These are phyloP conservation scores for Sparidentex hasta DNA, from an alignment of 2,797 vertebrate genomes.

Conservation along the genomic window DNA sequence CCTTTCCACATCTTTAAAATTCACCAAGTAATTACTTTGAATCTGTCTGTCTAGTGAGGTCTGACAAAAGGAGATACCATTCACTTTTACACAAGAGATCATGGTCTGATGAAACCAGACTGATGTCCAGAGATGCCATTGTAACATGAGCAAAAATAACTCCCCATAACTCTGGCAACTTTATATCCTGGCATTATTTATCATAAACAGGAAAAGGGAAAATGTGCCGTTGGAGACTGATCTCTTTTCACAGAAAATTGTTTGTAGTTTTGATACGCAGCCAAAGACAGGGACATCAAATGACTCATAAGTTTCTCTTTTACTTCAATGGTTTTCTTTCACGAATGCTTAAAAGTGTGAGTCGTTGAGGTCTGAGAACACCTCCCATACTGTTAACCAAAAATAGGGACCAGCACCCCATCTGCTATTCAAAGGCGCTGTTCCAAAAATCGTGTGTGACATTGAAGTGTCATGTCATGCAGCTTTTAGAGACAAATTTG, in stretches of 20 bases:
- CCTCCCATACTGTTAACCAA: constrained; percentile 10
- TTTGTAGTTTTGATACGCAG: not conserved
- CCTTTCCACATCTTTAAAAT: not conserved
- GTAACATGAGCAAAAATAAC: constrained; percentile 5
- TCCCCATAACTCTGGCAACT: constrained; percentile 3
- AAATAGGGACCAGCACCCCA: not conserved
- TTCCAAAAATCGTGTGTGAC: not conserved
- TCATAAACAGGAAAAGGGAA: constrained; percentile 16
- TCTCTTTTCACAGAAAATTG: not conserved
- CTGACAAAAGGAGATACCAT: constrained; percentile 9
- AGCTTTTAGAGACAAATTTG: not conserved
- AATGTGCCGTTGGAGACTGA: constrained; percentile 8
- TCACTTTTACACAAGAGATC: constrained; percentile 13
- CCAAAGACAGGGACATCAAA: constrained; percentile 3
- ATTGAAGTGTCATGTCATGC: not conserved
- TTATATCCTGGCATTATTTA: constrained; percentile 7
- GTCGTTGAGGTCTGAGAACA: not conserved
- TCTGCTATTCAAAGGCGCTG: constrained; percentile 2
- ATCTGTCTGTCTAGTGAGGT: constrained; percentile 5
- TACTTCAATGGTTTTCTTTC: not conserved
- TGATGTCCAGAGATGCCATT: constrained; percentile 8
- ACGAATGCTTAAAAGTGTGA: not conserved
- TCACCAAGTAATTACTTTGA: constrained; percentile 21
- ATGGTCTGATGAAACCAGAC: constrained; percentile 17
- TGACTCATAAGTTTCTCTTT: not conserved